A percentile compares a stretch with the other conserved stretches of the same genome.
These are phyloP conservation scores for Atethmia centrago DNA, from an alignment of 2,888 invertebrate genomes.

Conservation along the genomic window DNA sequence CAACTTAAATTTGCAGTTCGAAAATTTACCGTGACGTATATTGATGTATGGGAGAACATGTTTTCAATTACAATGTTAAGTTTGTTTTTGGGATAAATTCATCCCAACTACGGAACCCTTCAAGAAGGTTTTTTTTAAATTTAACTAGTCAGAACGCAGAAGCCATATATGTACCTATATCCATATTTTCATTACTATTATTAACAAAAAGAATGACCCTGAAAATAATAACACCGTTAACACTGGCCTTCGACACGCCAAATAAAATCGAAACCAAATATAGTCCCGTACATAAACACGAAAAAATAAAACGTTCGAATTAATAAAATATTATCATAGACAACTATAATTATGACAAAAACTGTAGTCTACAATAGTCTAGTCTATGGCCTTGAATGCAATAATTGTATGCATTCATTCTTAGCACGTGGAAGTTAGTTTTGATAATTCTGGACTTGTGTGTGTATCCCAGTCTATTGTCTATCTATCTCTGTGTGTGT, in stretches of 20 bases:
- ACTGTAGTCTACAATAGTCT: slow-evolving; percentile 48
- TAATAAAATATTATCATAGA: slow-evolving; percentile 34
- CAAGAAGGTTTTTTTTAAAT: neutral
- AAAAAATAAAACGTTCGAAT: slow-evolving; percentile 31
- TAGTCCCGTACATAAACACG: slow-evolving; percentile 29
- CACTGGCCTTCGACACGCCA: slow-evolving; percentile 22
- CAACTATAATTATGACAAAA: slow-evolving; percentile 53
- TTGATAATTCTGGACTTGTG: slow-evolving; percentile 19
- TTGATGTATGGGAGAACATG: no score
- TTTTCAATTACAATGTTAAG: no score
- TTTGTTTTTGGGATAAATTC: no score
- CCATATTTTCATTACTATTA: neutral
- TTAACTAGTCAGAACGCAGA: neutral
- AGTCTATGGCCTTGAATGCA: slow-evolving; percentile 54
- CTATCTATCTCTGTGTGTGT: slow-evolving; percentile 27
- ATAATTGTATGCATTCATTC: slow-evolving; percentile 45
- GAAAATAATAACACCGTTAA: slow-evolving; percentile 32
- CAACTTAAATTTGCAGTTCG: no score
- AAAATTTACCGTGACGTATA: no score
- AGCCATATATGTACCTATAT: no score
- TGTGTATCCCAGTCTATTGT: slow-evolving; percentile 39
- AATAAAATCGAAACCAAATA: slow-evolving; percentile 27
- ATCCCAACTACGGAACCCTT: no score
- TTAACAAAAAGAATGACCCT: slow-evolving; percentile 9
- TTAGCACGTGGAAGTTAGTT: slow-evolving; percentile 29